Conservation (phyloP, 2,113 vertebrate species). For the Cebidichthys violaceus region DNA sequence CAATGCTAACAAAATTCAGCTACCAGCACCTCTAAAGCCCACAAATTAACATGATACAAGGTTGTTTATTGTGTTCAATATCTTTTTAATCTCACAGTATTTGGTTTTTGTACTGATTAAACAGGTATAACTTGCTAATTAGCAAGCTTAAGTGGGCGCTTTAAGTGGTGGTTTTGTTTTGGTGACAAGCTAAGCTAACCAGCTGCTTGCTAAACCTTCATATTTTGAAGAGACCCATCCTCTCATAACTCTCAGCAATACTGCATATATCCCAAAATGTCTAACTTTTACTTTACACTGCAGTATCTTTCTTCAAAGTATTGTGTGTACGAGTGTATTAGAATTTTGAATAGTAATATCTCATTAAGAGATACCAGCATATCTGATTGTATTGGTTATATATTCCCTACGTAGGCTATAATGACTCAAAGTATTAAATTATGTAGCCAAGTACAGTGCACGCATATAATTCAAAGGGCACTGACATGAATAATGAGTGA, state of each 20-base stretch:
- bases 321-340: background rate
- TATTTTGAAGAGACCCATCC: background rate
- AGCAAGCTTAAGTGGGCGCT: background rate
- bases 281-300: background rate
- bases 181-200: background rate
- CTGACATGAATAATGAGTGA: conserved; percentile 46
- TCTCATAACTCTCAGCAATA: background rate
- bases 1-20: background rate
- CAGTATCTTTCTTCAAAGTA: background rate
- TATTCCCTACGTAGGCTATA: background rate
- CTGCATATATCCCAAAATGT: background rate
- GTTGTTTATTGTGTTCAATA: background rate
- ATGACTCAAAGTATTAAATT: conserved; percentile 42
- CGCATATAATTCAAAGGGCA: conserved; percentile 51
- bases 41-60: background rate
- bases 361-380: conserved; percentile 8
- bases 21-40: background rate
- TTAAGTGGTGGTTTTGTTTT: background rate
- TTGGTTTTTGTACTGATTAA: background rate
- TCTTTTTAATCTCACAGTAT: background rate
- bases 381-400: background rate
- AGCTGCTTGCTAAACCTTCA: background rate
- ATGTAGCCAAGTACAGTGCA: conserved; percentile 29
- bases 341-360: background rate
- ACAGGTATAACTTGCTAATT: background rate